These are phyloP conservation scores for Chamaea fasciata DNA, from an alignment of 2,113 vertebrate species.

Conservation along the genomic window DNA sequence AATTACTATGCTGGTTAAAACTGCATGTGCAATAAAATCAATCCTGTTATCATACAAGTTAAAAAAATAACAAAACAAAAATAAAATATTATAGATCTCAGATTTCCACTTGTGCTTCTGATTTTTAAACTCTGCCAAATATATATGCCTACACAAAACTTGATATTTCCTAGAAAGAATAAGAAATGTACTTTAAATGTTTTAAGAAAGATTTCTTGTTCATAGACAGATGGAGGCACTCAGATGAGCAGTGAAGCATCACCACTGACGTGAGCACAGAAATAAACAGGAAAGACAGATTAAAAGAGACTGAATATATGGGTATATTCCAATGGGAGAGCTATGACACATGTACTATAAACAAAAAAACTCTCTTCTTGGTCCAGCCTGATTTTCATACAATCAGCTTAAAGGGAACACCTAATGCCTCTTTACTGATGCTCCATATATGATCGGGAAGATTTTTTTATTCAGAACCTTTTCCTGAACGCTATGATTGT, in stretches of 20 bases:
- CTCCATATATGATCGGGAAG: background rate
- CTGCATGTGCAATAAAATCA: constrained; percentile 35
- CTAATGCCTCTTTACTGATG: background rate
- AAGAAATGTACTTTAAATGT: constrained; percentile 52
- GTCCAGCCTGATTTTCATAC: background rate
- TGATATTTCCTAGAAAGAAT: constrained; percentile 54
- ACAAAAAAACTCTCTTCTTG: background rate
- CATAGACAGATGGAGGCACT: constrained; percentile 64
- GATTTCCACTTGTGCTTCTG: constrained; percentile 19
- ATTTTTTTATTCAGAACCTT: background rate
- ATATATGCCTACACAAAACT: constrained; percentile 45
- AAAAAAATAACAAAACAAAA: background rate
- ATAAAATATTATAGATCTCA: background rate
- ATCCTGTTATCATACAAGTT: constrained; percentile 24
- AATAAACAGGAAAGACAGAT: constrained; percentile 14
- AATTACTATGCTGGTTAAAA: constrained; percentile 29
- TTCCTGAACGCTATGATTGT: background rate
- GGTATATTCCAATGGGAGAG: background rate
- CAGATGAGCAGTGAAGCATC: constrained; percentile 18
- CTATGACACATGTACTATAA: background rate
- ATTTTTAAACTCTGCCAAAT: constrained; percentile 52
- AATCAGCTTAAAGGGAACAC: background rate
- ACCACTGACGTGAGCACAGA: constrained; percentile 34
- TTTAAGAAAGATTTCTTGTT: constrained; percentile 62
- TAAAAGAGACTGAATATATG: background rate